Percentiles rank a stretch among this genome's conserved stretches.
phyloP scores from a whole-genome alignment of 1,140 invertebrate genomes.

The Penaeus indicus region DNA sequence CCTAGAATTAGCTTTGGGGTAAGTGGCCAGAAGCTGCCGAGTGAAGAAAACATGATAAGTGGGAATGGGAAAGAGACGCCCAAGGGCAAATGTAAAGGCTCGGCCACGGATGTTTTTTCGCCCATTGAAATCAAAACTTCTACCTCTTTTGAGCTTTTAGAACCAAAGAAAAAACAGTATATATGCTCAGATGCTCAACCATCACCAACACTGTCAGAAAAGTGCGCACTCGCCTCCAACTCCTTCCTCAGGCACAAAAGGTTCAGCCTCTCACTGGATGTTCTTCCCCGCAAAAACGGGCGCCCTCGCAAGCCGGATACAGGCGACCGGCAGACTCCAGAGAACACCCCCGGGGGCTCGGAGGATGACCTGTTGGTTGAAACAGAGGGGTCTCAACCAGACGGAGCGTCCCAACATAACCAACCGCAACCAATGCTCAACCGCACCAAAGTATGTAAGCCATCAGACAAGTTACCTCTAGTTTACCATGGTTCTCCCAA shows the following conservation, averaged over 20 bases:
- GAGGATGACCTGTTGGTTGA: constrained; percentile 52
- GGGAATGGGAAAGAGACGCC: constrained; percentile 34
- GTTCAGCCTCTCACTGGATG: constrained; percentile 54
- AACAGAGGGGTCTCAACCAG: constrained; percentile 10
- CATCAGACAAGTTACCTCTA: constrained; percentile 33
- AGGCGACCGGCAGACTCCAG: constrained; percentile 21
- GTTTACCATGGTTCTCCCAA: constrained; percentile 41
- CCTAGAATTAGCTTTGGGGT: constrained; percentile 60
- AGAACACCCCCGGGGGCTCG: constrained; percentile 51
- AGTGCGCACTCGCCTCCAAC: constrained; percentile 46
- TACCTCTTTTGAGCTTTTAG: constrained; percentile 60
- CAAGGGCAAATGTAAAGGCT: constrained; percentile 22
- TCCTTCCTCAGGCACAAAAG: constrained; percentile 56
- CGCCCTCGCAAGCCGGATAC: constrained; percentile 19
- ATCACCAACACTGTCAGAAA: constrained; percentile 59
- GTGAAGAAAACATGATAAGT: constrained; percentile 58
- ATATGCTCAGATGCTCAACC: constrained; percentile 51
- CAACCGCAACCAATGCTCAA: constrained; percentile 48
- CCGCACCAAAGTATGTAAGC: constrained; percentile 29
- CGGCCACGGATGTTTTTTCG: constrained; percentile 33
- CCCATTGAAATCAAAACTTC: constrained; percentile 57
- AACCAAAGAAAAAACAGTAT: constrained; percentile 54
- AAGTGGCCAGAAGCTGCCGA: constrained; percentile 39
- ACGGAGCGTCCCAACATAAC: constrained; percentile 16
- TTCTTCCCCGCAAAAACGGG: constrained; percentile 53